These are phyloP conservation scores for Liparis tanakae DNA, from an alignment of 2,797 vertebrate genomes.

Conservation along the genomic window DNA sequence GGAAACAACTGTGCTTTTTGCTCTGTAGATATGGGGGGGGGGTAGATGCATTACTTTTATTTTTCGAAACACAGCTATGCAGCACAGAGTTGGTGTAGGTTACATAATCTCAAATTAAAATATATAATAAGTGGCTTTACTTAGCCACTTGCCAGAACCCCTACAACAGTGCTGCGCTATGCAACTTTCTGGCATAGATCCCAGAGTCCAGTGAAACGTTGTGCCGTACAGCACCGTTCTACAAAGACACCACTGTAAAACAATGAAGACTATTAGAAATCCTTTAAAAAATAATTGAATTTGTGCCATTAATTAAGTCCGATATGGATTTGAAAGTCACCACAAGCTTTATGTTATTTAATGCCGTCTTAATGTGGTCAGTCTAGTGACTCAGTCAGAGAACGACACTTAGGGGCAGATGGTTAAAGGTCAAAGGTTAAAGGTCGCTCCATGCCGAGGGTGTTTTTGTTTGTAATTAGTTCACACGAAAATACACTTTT, in stretches of 20 bases:
- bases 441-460: not conserved
- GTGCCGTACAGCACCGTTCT: not conserved
- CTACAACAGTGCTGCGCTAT: not conserved
- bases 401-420: too few species aligned
- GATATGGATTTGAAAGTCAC: slow-evolving; percentile 1
- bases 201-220: not conserved
- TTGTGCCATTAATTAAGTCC: not conserved
- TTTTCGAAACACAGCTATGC: not conserved
- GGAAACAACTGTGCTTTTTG: slow-evolving; percentile 18
- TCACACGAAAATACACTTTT: not conserved
- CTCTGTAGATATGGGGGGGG: not conserved
- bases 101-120: not conserved
- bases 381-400: not conserved
- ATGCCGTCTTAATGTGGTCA: not conserved
- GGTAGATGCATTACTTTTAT: slow-evolving; percentile 9
- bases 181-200: not conserved
- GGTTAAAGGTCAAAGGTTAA: not conserved
- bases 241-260: not conserved
- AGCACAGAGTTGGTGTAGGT: not conserved
- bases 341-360: not conserved
- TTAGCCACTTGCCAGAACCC: slow-evolving; percentile 2
- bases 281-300: not conserved
- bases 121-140: not conserved
- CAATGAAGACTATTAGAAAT: not conserved
- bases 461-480: not conserved